A percentile compares a stretch with the other conserved stretches of the same genome.
Conservation (phyloP, 2,888 invertebrate genomes). For the Seira ritae region DNA sequence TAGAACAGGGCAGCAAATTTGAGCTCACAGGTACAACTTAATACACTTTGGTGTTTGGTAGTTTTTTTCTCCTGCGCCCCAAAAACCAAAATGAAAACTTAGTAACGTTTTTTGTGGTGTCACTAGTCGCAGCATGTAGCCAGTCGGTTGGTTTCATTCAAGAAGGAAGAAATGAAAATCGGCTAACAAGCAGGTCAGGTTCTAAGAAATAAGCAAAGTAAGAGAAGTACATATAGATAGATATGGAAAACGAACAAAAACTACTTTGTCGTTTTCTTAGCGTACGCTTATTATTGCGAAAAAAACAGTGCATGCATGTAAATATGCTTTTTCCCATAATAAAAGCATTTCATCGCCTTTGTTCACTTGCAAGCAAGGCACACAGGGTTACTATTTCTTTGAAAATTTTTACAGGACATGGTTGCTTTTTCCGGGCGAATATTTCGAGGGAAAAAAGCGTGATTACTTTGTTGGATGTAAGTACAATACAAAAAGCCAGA, state of each 20-base stretch:
- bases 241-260: conserved; percentile 37
- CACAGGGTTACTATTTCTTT: conserved; percentile 34
- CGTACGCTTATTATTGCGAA: neutral
- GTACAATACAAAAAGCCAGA: neutral
- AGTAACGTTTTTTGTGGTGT: neutral
- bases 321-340: neutral
- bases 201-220: conserved; percentile 8
- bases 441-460: conserved; percentile 45
- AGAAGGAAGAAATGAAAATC: neutral
- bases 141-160: neutral
- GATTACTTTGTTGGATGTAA: conserved; percentile 36
- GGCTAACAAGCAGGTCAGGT: neutral
- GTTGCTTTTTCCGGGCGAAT: conserved; percentile 5
- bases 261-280: conserved; percentile 41
- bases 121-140: neutral
- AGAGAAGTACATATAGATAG: conserved; percentile 28
- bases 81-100: neutral
- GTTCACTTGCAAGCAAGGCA: conserved; percentile 36
- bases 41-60: neutral
- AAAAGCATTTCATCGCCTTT: conserved; percentile 29
- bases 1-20: neutral
- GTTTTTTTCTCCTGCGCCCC: neutral
- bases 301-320: neutral
- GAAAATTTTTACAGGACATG: conserved; percentile 55
- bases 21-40: neutral